Conservation (phyloP, 2,888 invertebrate species). For the Hemithea aestivaria region DNA sequence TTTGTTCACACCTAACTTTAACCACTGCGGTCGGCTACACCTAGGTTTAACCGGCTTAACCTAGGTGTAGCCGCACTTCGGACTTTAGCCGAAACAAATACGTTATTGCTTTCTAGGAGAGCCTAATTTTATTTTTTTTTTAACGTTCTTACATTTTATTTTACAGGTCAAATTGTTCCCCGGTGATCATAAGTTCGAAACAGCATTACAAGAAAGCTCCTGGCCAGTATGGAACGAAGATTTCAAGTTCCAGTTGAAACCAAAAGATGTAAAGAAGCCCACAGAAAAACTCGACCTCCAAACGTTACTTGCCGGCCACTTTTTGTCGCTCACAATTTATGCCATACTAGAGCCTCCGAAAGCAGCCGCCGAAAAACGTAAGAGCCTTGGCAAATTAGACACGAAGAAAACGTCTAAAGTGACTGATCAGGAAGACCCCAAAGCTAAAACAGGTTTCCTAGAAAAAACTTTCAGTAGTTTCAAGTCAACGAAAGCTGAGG, state of each 20-base stretch:
- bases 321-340: constrained; percentile 84
- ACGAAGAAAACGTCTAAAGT: constrained; percentile 55
- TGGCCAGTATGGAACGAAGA: constrained; percentile 91
- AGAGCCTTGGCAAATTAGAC: constrained; percentile 54
- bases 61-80: too few relatives aligned
- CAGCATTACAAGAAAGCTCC: constrained; percentile 84
- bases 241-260: constrained; percentile 83
- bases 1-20: too few relatives aligned
- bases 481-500: constrained; percentile 66
- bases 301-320: constrained; percentile 81
- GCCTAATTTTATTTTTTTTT: too few relatives aligned
- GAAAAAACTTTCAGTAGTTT: constrained; percentile 72
- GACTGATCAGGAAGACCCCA: constrained; percentile 66
- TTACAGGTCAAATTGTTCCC: constrained; percentile 88
- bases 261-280: constrained; percentile 71
- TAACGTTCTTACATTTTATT: not conserved
- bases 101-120: too few relatives aligned
- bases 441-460: constrained; percentile 72
- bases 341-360: constrained; percentile 81
- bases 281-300: constrained; percentile 73
- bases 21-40: too few relatives aligned
- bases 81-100: too few relatives aligned
- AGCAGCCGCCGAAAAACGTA: constrained; percentile 56
- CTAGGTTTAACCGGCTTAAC: too few relatives aligned
- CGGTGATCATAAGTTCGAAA: constrained; percentile 86